Base-by-base conservation (phyloP, 2,888 invertebrate genomes). In the Amphimallon solstitiale region DNA sequence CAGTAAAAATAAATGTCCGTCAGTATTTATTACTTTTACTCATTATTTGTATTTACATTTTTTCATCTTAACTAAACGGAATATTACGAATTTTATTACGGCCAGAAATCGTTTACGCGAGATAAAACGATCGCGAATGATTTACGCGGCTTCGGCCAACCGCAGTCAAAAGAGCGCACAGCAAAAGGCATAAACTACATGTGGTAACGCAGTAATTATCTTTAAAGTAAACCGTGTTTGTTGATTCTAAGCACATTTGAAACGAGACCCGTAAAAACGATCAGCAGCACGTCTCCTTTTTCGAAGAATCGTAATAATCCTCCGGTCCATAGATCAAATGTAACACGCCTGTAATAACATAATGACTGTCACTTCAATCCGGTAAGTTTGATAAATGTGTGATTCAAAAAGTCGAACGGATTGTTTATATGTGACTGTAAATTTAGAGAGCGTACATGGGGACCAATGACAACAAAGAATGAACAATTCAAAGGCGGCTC, bases 301-400 rank as follows among this genome's bases (percentile, higher is more conserved):
- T 77, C 78, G 74, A 74, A 72, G 73, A 74, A 73, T 69, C 70
- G 69, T 71, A 68, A 73, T 71, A 70, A 70, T 68, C 65, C 73
- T 75, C 73, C 75, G 72, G 76, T 73, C 74, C 74, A 75, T 79
- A 79, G 75, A 79, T 80, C 80, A 80, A 80, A 80, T 79, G 78
- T 77, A 75, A 75, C 76, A 76, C 79, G 81, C 79, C 81, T 81
- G 81, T 75, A 80, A 80, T 77, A 81, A 81, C 79, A 81, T 76
- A 81, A 80, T 79, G 79, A 79, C 77, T 81, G 81, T 80, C 80
- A 79, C 80, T 79, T 79, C 79, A 78, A 79, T 77, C 74, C 75
- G 70, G 68, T 70, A 73, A 72, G 66, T 73, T 75, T 79, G 78
- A 78, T 77, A 74, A 73, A 78, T 77, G 76, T 68, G 72, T 71